phyloP scores from a whole-genome alignment of 2,888 invertebrate species.

The Nomada fucata region DNA sequence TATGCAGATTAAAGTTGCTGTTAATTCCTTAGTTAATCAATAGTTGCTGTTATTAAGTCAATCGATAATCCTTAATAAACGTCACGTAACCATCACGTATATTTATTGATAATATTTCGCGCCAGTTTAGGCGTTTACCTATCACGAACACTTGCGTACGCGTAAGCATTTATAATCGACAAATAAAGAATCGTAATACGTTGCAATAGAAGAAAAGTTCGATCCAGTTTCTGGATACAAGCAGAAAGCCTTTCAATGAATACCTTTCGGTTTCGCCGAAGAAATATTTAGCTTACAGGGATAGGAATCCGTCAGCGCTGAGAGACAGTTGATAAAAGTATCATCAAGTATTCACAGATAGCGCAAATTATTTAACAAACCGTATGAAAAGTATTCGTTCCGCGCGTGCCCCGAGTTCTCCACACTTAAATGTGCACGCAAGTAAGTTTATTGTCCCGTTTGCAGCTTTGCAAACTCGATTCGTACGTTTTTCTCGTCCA shows the following conservation, averaged over 20 bases:
- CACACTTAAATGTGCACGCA: too few species aligned
- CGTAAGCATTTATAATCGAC: not conserved
- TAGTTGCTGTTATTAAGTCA: too few species aligned
- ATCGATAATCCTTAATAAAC: conserved; percentile 39
- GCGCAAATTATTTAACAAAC: not conserved
- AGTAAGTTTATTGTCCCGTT: too few species aligned
- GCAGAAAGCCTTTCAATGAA: too few species aligned
- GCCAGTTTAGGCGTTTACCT: not conserved
- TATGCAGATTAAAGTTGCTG: conserved; percentile 22
- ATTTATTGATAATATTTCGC: conserved; percentile 3
- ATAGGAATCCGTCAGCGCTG: not conserved
- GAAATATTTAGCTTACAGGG: too few species aligned
- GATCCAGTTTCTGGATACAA: too few species aligned
- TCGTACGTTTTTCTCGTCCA: too few species aligned
- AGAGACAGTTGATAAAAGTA: not conserved
- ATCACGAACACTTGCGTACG: not conserved
- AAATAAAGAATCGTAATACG: not conserved
- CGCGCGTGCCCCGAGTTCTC: too few species aligned
- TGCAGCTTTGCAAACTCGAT: too few species aligned
- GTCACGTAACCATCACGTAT: conserved; percentile 18
- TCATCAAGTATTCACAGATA: not conserved
- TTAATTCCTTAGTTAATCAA: conserved; percentile 14
- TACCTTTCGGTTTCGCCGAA: too few species aligned
- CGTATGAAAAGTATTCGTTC: too few species aligned
- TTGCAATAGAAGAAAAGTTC: too few species aligned